Percentiles rank a stretch among this genome's conserved stretches.
Conservation (phyloP, 2,888 invertebrate species). For the Zaprionus bogoriensis region DNA sequence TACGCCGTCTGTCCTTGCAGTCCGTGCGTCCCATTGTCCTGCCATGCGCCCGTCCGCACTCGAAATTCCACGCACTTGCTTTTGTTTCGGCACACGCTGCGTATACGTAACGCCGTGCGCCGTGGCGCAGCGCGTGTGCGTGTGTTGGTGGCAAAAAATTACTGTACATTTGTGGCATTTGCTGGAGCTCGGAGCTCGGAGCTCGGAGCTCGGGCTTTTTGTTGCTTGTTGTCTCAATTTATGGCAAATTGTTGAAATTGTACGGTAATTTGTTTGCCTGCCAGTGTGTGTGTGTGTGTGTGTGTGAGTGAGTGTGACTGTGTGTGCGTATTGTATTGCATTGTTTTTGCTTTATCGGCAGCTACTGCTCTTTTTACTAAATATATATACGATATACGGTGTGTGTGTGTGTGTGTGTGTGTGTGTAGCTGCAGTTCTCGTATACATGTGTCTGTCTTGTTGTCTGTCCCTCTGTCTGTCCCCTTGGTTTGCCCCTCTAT, state of each 20-base stretch:
- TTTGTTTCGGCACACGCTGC: slow-evolving; percentile 38
- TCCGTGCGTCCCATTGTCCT: slow-evolving; percentile 3
- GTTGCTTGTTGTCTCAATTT: slow-evolving; percentile 78
- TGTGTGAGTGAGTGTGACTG: slow-evolving; percentile 10
- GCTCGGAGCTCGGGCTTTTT: slow-evolving; percentile 54
- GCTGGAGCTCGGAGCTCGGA: slow-evolving; percentile 34
- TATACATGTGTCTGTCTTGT: not conserved
- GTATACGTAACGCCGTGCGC: slow-evolving; percentile 50
- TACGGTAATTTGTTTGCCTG: slow-evolving; percentile 62
- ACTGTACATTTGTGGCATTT: slow-evolving; percentile 74
- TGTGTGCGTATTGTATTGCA: slow-evolving; percentile 47
- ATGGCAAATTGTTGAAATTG: slow-evolving; percentile 76
- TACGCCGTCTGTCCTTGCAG: slow-evolving; percentile 2
- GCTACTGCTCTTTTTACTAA: slow-evolving; percentile 29
- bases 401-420: not conserved
- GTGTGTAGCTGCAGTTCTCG: not conserved
- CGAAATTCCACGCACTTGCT: slow-evolving; percentile 66
- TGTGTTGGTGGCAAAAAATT: slow-evolving; percentile 68
- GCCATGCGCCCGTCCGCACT: slow-evolving; percentile 34
- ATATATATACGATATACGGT: slow-evolving; percentile 4
- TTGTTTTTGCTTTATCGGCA: slow-evolving; percentile 50
- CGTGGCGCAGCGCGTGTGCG: slow-evolving; percentile 13
- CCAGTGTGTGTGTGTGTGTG: slow-evolving; percentile 16
- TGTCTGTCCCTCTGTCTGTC: not conserved
- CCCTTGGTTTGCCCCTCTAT: no score